phyloP scores from a whole-genome alignment of 2,888 invertebrate genomes.

The Pyralis farinalis region DNA sequence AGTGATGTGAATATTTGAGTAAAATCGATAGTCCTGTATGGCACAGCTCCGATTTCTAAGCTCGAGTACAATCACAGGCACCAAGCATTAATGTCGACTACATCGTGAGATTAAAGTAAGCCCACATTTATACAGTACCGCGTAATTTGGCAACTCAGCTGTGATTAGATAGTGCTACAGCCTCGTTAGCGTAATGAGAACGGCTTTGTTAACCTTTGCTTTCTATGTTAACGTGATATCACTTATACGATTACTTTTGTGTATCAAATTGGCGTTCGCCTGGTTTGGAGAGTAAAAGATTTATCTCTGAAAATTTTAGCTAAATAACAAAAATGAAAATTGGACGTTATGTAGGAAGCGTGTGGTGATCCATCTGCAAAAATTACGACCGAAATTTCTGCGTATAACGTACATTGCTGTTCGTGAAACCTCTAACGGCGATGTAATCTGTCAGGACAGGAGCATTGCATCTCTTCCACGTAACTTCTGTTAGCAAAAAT shows the following conservation, averaged over 20 bases:
- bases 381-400: too few relatives aligned
- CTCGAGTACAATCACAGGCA: constrained; percentile 27
- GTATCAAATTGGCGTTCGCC: background rate
- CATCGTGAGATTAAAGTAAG: constrained; percentile 68
- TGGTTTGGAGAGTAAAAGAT: background rate
- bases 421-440: too few relatives aligned
- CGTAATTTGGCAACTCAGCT: constrained; percentile 76
- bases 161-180: constrained; percentile 76
- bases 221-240: constrained; percentile 47
- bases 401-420: too few relatives aligned
- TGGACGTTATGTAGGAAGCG: too few relatives aligned
- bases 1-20: background rate
- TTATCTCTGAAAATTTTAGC: background rate
- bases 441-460: too few relatives aligned
- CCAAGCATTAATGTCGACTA: constrained; percentile 37
- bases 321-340: too few relatives aligned
- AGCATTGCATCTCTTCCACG: too few relatives aligned
- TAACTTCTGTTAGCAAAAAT: too few relatives aligned
- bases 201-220: constrained; percentile 65
- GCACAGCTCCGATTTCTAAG: constrained; percentile 20
- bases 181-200: constrained; percentile 73
- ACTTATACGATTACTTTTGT: constrained; percentile 14
- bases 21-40: background rate
- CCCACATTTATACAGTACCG: constrained; percentile 70
- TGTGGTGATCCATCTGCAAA: too few relatives aligned